Evolutionary conservation across 2,797 vertebrate species (phyloP).

Genomic region (Orientallactaga sibirica): DNA sequence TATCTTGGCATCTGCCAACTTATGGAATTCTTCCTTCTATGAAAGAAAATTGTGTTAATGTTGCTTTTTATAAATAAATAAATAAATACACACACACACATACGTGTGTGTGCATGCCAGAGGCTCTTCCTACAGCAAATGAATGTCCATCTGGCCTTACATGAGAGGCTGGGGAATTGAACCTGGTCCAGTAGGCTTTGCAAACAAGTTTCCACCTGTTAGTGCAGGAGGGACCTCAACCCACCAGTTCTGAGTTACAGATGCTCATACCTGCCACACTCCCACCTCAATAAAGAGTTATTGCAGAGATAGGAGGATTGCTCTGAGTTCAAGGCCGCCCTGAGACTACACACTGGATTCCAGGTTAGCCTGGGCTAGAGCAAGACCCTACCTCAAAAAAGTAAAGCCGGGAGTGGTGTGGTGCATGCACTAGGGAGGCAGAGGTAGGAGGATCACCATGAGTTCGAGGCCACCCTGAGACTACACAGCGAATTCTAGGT

Average conservation of each 20-base stretch:
- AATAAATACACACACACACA: too few relatives aligned
- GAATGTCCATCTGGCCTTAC: too few relatives aligned
- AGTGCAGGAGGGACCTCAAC: not conserved
- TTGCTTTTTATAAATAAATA: not conserved
- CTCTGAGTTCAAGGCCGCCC: not conserved
- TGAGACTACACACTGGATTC: too few relatives aligned
- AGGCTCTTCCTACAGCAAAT: too few relatives aligned
- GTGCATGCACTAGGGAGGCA: too few relatives aligned
- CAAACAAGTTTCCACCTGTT: not conserved
- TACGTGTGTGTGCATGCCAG: too few relatives aligned
- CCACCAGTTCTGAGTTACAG: not conserved
- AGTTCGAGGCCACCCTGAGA: not conserved
- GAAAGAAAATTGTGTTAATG: not conserved
- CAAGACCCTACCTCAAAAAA: too few relatives aligned
- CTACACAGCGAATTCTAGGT: too few relatives aligned
- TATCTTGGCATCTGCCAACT: constrained; percentile 89
- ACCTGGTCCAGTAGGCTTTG: not conserved
- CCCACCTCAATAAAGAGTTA: not conserved
- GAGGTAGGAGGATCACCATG: not conserved
- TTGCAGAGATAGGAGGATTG: not conserved
- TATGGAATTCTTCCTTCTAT: constrained; percentile 90
- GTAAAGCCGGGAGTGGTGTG: too few relatives aligned
- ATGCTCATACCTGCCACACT: not conserved
- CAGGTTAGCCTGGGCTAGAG: too few relatives aligned
- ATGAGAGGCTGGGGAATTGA: too few relatives aligned